Evolutionary conservation across 2,113 vertebrate genomes (phyloP), one percentile per base, ranked within the genome.

Genomic region (Mastomys coucha): DNA sequence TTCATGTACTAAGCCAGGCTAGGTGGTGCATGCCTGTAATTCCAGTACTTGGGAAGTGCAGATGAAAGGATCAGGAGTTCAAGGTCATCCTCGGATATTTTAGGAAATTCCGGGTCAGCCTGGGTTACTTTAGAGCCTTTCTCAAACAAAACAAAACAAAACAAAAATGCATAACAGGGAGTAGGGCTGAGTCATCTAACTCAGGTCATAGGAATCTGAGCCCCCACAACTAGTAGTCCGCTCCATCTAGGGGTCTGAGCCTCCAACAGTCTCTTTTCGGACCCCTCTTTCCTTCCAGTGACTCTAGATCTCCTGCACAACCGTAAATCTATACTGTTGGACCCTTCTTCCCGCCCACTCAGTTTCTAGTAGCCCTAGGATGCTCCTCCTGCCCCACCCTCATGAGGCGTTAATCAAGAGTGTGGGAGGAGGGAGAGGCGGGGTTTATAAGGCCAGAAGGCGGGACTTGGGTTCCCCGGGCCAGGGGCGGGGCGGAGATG

Each of bases 241-340:
- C 58, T 1, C 73, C n/a, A 88, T 45, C 58, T 28, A 36, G 28
- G 51, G 89, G 51, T 51, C 88, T 45, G n/a, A 28, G 56, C 24
- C 77, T 96, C 75, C 36, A 67, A 45, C 53, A 6, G 8, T n/a
- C 36, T 69, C 78, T 70, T 72, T 42, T 33, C 22, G 1, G 84
- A 10, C 24, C 36, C 78, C 67, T 45, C 19, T 22, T 36, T n/a
- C 75, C 49, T 70, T 53, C 67, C 2, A 42, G 58, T 73, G 31
- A 28, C 19, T 90, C 72, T 63, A 75, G 36, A 3, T 53, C 72
- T 58, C 51, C 91, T 88, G 28, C 16, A 51, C 67, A 60, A 78
- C 33, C 69, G 91, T 67, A 94, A 92, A 89, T 86, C 39, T 24
- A 73, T 87, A 39, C 33, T 75, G 73, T 73, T 20, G 88, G 49